Conservation (phyloP, 1,140 invertebrate species). For the Cydia pomonella region DNA sequence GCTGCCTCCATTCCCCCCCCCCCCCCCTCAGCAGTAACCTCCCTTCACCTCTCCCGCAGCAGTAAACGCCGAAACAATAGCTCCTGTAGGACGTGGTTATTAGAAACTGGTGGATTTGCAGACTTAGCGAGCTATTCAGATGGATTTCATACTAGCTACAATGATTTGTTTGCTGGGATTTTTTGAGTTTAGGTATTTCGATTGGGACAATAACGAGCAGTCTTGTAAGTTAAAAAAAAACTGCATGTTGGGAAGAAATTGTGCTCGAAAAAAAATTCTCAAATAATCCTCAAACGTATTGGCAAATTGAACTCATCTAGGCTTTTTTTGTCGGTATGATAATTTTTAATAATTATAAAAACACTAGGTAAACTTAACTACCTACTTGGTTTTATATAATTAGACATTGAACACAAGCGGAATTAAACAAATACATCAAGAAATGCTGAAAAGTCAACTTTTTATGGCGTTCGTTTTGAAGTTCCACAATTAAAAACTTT, state of each 20-base stretch:
- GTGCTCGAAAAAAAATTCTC: no score
- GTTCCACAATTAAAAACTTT: background rate
- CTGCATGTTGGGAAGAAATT: no score
- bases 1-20: background rate
- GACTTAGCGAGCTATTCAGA: background rate
- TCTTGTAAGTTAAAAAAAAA: no score
- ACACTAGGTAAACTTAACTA: no score
- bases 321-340: no score
- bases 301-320: no score
- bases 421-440: background rate
- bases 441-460: background rate
- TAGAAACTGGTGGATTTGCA: background rate
- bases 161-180: background rate
- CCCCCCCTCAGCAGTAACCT: no score
- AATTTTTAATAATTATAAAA: no score
- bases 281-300: no score
- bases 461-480: background rate
- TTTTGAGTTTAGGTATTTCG: background rate
- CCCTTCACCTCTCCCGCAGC: background rate
- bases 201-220: background rate
- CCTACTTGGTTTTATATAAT: no score
- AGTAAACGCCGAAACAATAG: constrained; percentile 2
- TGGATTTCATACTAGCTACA: constrained; percentile 1
- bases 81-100: background rate
- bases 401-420: no score